Evolutionary conservation across 2,113 vertebrate genomes (phyloP).

Genomic region (Sebastes fasciatus): DNA sequence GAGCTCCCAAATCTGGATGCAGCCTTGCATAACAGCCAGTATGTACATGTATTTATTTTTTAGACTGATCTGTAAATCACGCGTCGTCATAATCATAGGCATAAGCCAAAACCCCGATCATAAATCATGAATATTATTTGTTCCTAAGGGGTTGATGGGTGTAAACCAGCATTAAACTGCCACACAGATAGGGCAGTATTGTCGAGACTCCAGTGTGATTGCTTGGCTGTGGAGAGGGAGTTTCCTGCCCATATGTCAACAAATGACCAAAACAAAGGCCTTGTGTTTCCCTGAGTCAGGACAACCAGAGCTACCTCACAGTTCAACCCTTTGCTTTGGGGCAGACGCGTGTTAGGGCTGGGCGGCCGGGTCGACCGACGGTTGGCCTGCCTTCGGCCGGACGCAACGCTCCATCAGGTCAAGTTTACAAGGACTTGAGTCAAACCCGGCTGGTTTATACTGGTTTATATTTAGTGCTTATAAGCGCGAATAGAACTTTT

Average conservation of each 20-base stretch:
- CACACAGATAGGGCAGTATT: constrained; percentile 44
- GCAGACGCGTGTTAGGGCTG: constrained; percentile 10
- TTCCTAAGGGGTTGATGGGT: constrained; percentile 43
- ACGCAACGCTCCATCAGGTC: constrained; percentile 53
- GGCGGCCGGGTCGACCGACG: constrained; percentile 39
- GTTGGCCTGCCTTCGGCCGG: constrained; percentile 30
- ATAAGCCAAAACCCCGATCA: constrained; percentile 39
- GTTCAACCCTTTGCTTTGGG: constrained; percentile 37
- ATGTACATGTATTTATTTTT: constrained; percentile 68
- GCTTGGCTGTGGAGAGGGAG: constrained; percentile 61
- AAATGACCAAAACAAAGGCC: constrained; percentile 71
- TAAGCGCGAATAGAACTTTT: constrained; percentile 81
- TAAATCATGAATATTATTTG: constrained; percentile 72
- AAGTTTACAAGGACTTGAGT: constrained; percentile 63
- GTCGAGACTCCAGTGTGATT: constrained; percentile 41
- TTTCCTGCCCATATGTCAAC: constrained; percentile 71
- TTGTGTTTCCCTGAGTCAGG: constrained; percentile 66
- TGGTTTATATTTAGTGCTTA: constrained; percentile 79
- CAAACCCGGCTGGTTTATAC: constrained; percentile 63
- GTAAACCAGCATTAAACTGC: constrained; percentile 52
- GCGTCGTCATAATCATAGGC: constrained; percentile 63
- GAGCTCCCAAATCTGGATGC: constrained; percentile 62
- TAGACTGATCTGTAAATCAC: constrained; percentile 58
- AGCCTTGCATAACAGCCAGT: constrained; percentile 61
- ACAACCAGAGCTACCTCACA: constrained; percentile 31